Percentiles rank a stretch among this genome's conserved stretches.
These are phyloP conservation scores for Ptilonorhynchus violaceus DNA, from an alignment of 2,113 vertebrate species.

Conservation along the genomic window DNA sequence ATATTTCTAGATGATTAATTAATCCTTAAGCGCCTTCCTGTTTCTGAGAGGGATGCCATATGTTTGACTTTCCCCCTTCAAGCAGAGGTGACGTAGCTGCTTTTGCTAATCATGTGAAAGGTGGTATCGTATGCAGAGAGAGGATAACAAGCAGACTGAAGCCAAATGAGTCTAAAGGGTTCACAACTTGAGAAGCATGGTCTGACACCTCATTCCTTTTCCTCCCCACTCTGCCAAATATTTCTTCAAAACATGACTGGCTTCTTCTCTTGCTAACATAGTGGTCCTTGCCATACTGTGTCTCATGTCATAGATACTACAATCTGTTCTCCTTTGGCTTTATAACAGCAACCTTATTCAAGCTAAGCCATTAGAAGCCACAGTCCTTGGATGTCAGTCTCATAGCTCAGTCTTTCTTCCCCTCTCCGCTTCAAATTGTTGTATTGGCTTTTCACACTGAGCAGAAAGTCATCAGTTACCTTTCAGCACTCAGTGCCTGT, in stretches of 20 bases:
- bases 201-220: background rate
- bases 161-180: background rate
- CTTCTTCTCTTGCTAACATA: background rate
- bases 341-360: background rate
- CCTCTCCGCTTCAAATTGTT: background rate
- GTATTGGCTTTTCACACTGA: background rate
- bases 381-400: background rate
- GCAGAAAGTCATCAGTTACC: background rate
- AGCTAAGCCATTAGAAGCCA: background rate
- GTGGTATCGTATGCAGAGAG: background rate
- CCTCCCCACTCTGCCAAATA: background rate
- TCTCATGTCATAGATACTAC: background rate
- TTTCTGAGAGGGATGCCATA: constrained; percentile 3
- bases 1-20: background rate
- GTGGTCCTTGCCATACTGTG: background rate
- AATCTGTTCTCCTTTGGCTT: constrained; percentile 1
- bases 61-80: background rate
- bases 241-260: constrained; percentile 23
- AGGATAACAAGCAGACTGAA: constrained; percentile 11
- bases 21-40: background rate
- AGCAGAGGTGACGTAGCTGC: background rate
- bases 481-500: background rate
- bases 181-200: background rate
- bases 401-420: background rate
- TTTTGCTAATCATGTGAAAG: constrained; percentile 16